Conservation (phyloP, 2,888 invertebrate species). For the Dynastes maya region DNA sequence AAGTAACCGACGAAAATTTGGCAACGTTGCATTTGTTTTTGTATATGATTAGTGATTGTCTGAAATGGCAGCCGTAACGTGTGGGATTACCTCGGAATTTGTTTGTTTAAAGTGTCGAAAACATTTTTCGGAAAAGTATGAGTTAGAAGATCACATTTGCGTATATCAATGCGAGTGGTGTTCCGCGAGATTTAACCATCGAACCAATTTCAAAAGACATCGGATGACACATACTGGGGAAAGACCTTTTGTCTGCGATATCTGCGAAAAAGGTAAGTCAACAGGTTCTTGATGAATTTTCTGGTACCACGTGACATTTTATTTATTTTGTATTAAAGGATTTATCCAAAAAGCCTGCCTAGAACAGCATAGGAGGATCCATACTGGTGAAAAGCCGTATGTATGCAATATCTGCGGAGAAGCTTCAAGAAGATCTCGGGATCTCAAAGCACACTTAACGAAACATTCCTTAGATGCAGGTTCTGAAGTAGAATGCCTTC, state of each 20-base stretch:
- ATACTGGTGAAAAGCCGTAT: conserved; percentile 48
- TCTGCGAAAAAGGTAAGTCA: conserved; percentile 52
- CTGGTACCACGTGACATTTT: background rate
- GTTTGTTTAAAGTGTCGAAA: background rate
- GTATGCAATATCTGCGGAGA: conserved; percentile 52
- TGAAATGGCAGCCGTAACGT: too few species aligned
- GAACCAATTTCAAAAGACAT: conserved; percentile 51
- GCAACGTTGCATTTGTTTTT: too few species aligned
- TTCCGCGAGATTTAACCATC: conserved; percentile 1
- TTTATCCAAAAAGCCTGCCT: conserved; percentile 51
- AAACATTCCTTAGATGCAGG: background rate
- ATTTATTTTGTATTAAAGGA: conserved; percentile 46
- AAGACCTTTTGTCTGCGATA: conserved; percentile 51
- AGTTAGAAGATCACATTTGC: background rate
- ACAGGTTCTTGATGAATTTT: too few species aligned
- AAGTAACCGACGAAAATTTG: too few species aligned
- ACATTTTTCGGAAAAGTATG: background rate
- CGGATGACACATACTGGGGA: conserved; percentile 51
- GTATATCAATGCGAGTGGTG: conserved; percentile 18
- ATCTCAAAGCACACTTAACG: conserved; percentile 13
- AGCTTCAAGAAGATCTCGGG: conserved; percentile 45
- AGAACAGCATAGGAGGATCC: conserved; percentile 48
- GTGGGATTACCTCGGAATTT: background rate
- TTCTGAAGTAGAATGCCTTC: background rate
- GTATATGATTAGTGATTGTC: too few species aligned